Percentiles rank a stretch among this genome's conserved stretches.
Evolutionary conservation across 2,888 invertebrate species (phyloP).

Genomic region (Orthosia incerta): DNA sequence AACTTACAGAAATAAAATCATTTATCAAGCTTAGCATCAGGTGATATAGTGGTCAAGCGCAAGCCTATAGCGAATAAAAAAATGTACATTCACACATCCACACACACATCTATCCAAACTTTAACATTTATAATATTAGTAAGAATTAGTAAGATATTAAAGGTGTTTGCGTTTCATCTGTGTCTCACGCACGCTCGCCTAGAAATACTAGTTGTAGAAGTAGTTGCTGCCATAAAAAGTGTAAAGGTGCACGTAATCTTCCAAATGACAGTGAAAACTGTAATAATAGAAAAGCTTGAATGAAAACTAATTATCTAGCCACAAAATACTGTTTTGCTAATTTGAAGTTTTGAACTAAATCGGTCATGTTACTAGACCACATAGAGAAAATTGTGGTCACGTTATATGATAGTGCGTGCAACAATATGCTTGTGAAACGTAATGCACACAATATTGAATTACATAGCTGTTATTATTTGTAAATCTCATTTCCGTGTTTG

Average conservation of each 20-base stretch:
- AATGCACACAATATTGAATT: constrained; percentile 20
- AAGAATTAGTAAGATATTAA: no score
- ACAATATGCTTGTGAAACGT: constrained; percentile 4
- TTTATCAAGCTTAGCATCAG: no score
- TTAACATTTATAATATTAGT: no score
- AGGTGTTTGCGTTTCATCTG: no score
- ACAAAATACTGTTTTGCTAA: background rate
- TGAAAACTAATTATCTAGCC: background rate
- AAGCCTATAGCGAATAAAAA: no score
- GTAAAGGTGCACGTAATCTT: background rate
- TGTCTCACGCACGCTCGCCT: no score
- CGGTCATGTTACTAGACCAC: background rate
- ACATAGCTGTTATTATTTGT: background rate
- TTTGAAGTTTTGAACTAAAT: constrained; percentile 1
- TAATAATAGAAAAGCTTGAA: background rate
- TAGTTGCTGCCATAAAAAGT: background rate
- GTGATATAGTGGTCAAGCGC: no score
- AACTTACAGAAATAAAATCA: no score
- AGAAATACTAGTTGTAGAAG: no score
- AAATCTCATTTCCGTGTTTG: constrained; percentile 6
- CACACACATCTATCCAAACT: no score
- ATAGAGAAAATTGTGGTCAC: constrained; percentile 17
- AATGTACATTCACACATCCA: no score
- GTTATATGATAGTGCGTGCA: background rate
- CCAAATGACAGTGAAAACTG: background rate